phyloP scores from a whole-genome alignment of 2,888 invertebrate genomes.

The Lathronympha strigana region DNA sequence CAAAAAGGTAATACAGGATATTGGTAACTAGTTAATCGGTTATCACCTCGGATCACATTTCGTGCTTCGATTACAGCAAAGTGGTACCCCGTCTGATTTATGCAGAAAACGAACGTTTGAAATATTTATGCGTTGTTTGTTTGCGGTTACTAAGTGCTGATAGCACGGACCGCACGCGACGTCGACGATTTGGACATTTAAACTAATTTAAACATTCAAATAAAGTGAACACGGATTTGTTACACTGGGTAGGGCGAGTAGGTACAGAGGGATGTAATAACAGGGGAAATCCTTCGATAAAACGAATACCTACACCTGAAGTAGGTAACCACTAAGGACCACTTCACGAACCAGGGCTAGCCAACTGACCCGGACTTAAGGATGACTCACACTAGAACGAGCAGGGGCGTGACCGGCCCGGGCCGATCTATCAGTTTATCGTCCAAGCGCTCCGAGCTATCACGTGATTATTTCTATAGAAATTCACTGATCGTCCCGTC shows the following conservation, averaged over 20 bases:
- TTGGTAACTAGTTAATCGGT: slow-evolving; percentile 8
- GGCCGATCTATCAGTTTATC: too few relatives aligned
- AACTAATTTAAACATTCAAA: slow-evolving; percentile 4
- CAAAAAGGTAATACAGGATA: not conserved
- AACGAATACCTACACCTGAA: too few relatives aligned
- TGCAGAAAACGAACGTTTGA: slow-evolving; percentile 8
- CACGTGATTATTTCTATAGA: too few relatives aligned
- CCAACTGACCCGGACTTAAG: too few relatives aligned
- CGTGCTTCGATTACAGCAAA: not conserved
- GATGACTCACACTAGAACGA: too few relatives aligned
- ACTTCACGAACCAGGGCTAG: too few relatives aligned
- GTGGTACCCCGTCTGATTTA: slow-evolving; percentile 2
- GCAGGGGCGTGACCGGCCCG: too few relatives aligned
- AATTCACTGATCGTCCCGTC: too few relatives aligned
- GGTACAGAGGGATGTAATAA: not conserved
- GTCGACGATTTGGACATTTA: not conserved
- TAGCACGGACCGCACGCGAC: slow-evolving; percentile 16
- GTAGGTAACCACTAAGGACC: too few relatives aligned
- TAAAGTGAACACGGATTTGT: not conserved
- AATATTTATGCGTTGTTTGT: slow-evolving; percentile 11
- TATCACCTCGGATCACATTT: not conserved
- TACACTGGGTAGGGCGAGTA: not conserved
- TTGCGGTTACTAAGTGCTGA: not conserved
- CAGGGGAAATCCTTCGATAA: too few relatives aligned
- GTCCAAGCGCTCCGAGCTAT: too few relatives aligned